phyloP scores from a whole-genome alignment of 2,797 vertebrate genomes.

The Gallinago nigripennis region DNA sequence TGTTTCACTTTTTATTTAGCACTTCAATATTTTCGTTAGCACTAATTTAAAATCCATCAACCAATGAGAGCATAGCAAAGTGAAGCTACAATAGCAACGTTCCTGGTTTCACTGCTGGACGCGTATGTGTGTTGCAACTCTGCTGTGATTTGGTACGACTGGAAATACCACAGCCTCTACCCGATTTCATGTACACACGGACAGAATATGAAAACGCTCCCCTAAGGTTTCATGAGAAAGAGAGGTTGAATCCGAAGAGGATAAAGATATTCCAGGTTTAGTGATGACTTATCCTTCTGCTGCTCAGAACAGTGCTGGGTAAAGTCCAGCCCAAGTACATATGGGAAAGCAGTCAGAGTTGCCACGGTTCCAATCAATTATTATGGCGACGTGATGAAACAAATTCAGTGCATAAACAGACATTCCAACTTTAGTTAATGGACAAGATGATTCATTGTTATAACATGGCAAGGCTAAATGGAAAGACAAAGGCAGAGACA shows the following conservation, averaged over 20 bases:
- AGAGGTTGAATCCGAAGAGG: background rate
- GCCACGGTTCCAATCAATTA: conserved; percentile 56
- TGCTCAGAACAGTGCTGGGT: conserved; percentile 11
- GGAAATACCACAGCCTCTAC: background rate
- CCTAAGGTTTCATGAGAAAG: background rate
- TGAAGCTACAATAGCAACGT: background rate
- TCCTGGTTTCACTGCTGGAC: background rate
- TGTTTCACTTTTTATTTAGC: background rate
- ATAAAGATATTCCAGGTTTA: background rate
- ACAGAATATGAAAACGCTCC: background rate
- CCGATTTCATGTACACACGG: background rate
- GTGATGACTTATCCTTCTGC: background rate
- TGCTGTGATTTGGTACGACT: background rate
- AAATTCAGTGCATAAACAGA: conserved; percentile 58
- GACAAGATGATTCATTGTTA: conserved; percentile 70
- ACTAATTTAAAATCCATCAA: conserved; percentile 9
- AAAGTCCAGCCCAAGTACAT: conserved; percentile 33
- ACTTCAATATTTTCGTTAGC: background rate
- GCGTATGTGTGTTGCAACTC: background rate
- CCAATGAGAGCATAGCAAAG: background rate
- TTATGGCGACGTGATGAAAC: conserved; percentile 56
- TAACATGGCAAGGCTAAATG: conserved; percentile 48
- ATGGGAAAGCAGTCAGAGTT: conserved; percentile 56
- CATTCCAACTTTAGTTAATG: conserved; percentile 66
- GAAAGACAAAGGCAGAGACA: conserved; percentile 49